Base-by-base conservation (phyloP, 1,140 invertebrate genomes). In the Thaumatotibia leucotreta region DNA sequence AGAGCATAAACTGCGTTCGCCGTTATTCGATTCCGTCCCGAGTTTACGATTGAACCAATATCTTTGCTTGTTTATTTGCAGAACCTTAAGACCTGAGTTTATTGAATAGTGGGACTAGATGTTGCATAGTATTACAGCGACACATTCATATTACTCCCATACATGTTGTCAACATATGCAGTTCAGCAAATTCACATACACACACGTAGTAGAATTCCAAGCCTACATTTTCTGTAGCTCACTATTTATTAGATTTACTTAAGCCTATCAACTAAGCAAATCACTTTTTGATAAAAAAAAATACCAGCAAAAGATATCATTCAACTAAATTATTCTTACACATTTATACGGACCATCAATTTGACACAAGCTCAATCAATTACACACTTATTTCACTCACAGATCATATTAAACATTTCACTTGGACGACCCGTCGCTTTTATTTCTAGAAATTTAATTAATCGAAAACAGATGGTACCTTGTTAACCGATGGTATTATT, bases 381-480 rank as follows among this genome's bases (percentile, higher is more conserved):
- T 58, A 58, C 52, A 58, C 14, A 52, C 27, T 54, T 49, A 33
- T 29, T 52, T 65, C 29, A 31, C 29, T 65, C 29, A 54, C 29
- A 65, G 32, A 45, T 17, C 32, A 65, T 23, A 54, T 61, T 67
- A 70, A 76, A 76, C 70, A 73, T 61, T 82, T 76, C 70, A 76
- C 61, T 69, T 49, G 62, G 31, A 6, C 49, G 64, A 69, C 68
- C 66, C 70, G 63, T 74, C 66, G 65, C 54, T 72, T 74, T 68
- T 73, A 77, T 78, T 79, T 76, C 74, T 67, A 54, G 67, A 58
- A 64, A 35, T 75, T 78, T 82, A 86, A 89, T 89, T 89, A 86
- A 88, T 86, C 76, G 84, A 82, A 83, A 84, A 87, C 87, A 88
- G 83, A 87, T 89, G 83, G 78, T 80, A 68, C 81, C 84, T 88